Evolutionary conservation across 2,888 invertebrate species (phyloP).

Genomic region (Metacarcinus magister): DNA sequence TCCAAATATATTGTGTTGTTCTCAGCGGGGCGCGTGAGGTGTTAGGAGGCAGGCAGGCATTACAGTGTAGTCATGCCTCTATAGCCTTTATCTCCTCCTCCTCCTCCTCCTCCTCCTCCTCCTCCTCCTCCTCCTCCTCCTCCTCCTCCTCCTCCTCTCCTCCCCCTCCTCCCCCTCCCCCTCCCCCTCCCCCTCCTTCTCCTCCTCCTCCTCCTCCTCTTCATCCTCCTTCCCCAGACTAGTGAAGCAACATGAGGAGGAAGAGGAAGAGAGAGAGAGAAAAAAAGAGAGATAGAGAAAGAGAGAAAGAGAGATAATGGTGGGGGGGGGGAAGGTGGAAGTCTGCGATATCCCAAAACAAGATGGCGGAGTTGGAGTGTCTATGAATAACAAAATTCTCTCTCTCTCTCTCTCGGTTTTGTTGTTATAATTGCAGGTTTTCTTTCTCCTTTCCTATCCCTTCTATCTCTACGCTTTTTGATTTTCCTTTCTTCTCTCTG

Average conservation of each 20-base stretch:
- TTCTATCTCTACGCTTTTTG: neutral
- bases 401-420: neutral
- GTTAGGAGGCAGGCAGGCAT: neutral
- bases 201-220: neutral
- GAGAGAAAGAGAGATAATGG: neutral
- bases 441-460: neutral
- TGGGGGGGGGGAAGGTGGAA: neutral
- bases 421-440: neutral
- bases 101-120: no score
- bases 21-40: neutral
- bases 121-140: neutral
- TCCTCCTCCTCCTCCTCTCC: neutral
- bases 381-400: neutral
- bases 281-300: neutral
- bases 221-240: neutral
- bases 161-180: neutral
- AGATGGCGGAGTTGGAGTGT: neutral
- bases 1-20: neutral
- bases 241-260: neutral
- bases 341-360: neutral
- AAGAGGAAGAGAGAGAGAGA: neutral
- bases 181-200: neutral
- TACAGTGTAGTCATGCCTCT: neutral
- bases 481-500: neutral
- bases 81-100: neutral